Base-by-base conservation (phyloP, 2,888 invertebrate species). In the Dryobotodes eremita region DNA sequence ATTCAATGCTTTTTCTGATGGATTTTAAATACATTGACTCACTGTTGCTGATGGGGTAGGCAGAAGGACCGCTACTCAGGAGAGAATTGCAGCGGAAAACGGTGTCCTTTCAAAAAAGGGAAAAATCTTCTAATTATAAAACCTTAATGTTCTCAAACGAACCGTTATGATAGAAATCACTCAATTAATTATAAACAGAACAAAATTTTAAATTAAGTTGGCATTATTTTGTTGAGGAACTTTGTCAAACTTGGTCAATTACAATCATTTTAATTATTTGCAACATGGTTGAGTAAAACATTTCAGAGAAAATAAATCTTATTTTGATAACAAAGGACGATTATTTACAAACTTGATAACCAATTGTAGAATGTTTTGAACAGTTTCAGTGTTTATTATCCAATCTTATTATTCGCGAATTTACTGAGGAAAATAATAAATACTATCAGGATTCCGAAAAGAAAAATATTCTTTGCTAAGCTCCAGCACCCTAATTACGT, bases 171-270 rank as follows among this genome's bases (percentile, higher is more conserved):
- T 62, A 66, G 59, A 65, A 74, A 75, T 75, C 53, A 57, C 74
- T 64, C 74, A 74, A 76, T 86, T 73, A 13, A 74, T 71, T 71
- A 75, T n/a, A 68, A 69, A 68, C 48, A 15, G 48, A 70, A 83
- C 71, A 66, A 76, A 76, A 72, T 65, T 72, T 79, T 13, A 59
- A 64, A 62, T 59, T 62, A 75, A 76, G 62, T 69, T 77, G 42
- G 17, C 62, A 64, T 68, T 68, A 75, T 76, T 84, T 61, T 46
- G 46, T 76, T 55, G 23, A 64, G 55, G 42, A 75, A 86, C 57
- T 83, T 86, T 48, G 62, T 11, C 20, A n/a, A 80, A 83, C 66
- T 83, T 57, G 55, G 31, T 53, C 66, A 75, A 74, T 83, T 31
- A 55, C 71, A 72, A 70, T 75, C 17, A 70, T 77, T 59, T 55